Evolutionary conservation across 2,113 vertebrate species (phyloP).

Genomic region (Phyllopteryx taeniolatus): DNA sequence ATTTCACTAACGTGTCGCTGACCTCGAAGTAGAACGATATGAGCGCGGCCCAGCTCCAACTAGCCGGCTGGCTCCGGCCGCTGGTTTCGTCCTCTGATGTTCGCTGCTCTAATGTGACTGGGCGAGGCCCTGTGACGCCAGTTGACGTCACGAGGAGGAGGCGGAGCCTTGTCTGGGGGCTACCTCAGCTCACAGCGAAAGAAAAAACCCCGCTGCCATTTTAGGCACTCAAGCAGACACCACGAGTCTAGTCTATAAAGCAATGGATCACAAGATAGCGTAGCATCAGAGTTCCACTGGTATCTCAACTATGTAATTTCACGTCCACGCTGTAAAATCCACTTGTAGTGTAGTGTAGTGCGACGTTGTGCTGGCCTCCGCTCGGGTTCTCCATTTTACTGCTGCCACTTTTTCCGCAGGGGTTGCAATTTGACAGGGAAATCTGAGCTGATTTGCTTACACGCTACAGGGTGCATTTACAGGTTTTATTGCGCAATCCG

Average conservation of each 20-base stretch:
- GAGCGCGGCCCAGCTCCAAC: neutral
- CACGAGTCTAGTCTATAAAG: neutral
- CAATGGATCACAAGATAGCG: neutral
- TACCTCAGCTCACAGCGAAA: slow-evolving; percentile 24
- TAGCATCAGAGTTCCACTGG: neutral
- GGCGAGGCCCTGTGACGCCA: slow-evolving; percentile 46
- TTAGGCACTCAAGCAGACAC: slow-evolving; percentile 53
- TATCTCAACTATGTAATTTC: too few species aligned
- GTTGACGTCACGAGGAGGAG: slow-evolving; percentile 16
- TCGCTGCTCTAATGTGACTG: slow-evolving; percentile 36
- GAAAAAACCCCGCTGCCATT: slow-evolving; percentile 62
- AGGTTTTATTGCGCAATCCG: neutral
- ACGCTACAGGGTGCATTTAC: neutral
- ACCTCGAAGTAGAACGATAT: neutral
- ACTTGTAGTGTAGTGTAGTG: too few species aligned
- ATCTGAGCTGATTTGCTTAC: neutral
- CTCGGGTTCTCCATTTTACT: slow-evolving; percentile 27
- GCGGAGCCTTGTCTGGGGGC: neutral
- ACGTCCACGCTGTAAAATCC: neutral
- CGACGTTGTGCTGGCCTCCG: neutral
- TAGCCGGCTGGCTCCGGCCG: slow-evolving; percentile 58
- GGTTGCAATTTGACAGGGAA: neutral
- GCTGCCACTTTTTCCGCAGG: slow-evolving; percentile 4
- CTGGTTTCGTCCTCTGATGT: slow-evolving; percentile 16
- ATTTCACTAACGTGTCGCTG: slow-evolving; percentile 46